Evolutionary conservation across 2,888 invertebrate species (phyloP), one percentile per base, ranked within the genome.

Genomic region (Cephus rjabovi): DNA sequence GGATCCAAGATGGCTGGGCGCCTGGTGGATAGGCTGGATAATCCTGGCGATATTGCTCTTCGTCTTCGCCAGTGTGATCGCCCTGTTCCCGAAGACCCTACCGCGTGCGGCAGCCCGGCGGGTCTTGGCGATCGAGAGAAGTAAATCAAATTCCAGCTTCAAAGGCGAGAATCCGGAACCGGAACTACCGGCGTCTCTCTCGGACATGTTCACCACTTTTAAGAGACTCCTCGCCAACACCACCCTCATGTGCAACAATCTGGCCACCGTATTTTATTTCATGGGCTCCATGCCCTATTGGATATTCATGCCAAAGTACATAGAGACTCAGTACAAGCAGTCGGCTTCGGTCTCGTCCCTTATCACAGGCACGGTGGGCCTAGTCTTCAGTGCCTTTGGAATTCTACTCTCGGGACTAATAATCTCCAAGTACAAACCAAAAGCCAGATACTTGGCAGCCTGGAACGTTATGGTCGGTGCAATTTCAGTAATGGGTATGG

Each of bases 1-100:
- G 77, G 96, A 96, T 92, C 96, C 96, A 0, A 93, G 96, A 83
- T 96, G 96, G 96, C 91, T 96, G 73, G 96, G 96, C 1, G 96
- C 96, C n/a, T 96, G 96, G 96, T 96, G 96, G 96, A 87, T 96
- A 74, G 96, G 95, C 1, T 96, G 95, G 95, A 92, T 95, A 34
- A 93, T 95, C 30, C 90, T 95, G 71, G 95, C 94, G 23, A 89
- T 93, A 0, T 89, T 94, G 3, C 91, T 95, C 31, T 92, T 94
- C 71, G 81, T 94, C 11, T 93, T 95, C 12, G 94, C 95, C 0
- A 92, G 94, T 23, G 91, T 95, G 4, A 88, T 96, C 31, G 94
- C 95, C 0, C 92, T 95, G 79, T 96, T 96, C 83, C 96, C 96
- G 0, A 94, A 95, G 84, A 94, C 95, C 11, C 88, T 96, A 75